Evolutionary conservation across 2,888 invertebrate species (phyloP), one percentile per base, ranked within the genome.

Genomic region (Chrysomela aeneicollis): DNA sequence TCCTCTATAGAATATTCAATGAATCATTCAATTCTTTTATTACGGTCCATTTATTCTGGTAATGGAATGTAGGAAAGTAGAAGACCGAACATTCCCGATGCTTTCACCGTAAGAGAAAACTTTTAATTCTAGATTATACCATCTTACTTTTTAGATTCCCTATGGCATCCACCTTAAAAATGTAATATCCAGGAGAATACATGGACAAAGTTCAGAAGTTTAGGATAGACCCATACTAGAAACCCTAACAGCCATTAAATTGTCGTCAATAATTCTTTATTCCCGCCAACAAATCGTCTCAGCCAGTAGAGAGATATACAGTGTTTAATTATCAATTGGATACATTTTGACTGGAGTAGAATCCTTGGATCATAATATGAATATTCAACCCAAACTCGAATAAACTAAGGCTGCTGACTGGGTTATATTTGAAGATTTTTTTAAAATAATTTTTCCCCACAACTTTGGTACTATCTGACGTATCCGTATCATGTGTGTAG

Each of bases 81-180:
- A 9, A 35, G 32, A 35, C 9, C 6, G 12, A 10, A 35, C 2
- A 35, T 3, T 12, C 35, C 12, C 35, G 2, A 10, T 26, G 26
- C 6, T 35, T 12, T 42, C 42, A 10, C 15, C 3, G 4, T 4
- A 15, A 6, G 15, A 15, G 15, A 15, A 26, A 46, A 22, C 19
- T 42, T 42, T 46, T 18, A 57, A 55, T 57, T 12, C 46, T 42
- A 21, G 12, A 57, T 21, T 6, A 42, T 35, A 55, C 46, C 26
- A 0, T 19, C 19, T 26, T 5, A 54, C 19, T 35, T 35, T 37
- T 37, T n/a, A 15, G 35, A 57, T 57, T 57, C 57, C 46, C 42
- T n/a, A 42, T 55, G 19, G 57, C 22, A 26, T 26, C 42, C 46
- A 42, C 17, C 57, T 57, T 47, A 46, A 46, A 57, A 46, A 57